Evolutionary conservation across 2,113 vertebrate species (phyloP).

Genomic region (Zeus faber): DNA sequence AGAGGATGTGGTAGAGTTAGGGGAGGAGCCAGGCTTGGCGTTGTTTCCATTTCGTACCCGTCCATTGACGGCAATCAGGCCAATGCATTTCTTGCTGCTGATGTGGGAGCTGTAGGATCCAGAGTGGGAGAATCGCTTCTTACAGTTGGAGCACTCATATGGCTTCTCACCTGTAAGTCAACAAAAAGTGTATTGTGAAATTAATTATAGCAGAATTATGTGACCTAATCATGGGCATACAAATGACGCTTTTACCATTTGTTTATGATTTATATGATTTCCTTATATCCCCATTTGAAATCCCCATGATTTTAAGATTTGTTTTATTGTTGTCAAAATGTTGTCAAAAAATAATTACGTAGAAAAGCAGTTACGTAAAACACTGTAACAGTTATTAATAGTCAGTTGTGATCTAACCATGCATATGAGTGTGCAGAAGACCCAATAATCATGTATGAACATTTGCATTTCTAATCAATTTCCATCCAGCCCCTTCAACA

Average conservation of each 20-base stretch:
- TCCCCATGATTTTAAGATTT: too few relatives aligned
- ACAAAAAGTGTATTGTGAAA: not conserved
- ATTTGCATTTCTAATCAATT: not conserved
- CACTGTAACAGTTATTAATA: too few relatives aligned
- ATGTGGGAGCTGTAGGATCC: constrained; percentile 98
- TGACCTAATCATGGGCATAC: too few relatives aligned
- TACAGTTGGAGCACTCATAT: constrained; percentile 97
- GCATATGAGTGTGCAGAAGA: too few relatives aligned
- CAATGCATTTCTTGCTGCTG: constrained; percentile 98
- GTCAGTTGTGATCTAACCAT: too few relatives aligned
- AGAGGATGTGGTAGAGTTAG: constrained; percentile 91
- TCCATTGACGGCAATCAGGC: constrained; percentile 88
- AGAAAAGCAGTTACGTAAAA: too few relatives aligned
- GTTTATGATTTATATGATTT: not conserved
- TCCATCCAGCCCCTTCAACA: constrained; percentile 3
- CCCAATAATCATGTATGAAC: not conserved
- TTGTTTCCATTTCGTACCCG: constrained; percentile 81
- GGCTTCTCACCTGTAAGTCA: constrained; percentile 89
- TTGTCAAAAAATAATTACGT: too few relatives aligned
- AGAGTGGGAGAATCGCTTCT: constrained; percentile 97
- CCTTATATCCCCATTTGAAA: too few relatives aligned
- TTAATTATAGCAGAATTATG: too few relatives aligned
- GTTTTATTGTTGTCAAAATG: not conserved
- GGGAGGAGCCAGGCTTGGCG: constrained; percentile 90
- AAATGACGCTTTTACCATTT: too few relatives aligned